A percentile compares a stretch with the other conserved stretches of the same genome.
phyloP scores from a whole-genome alignment of 1,140 invertebrate species.

The Cyclargus thomasi region DNA sequence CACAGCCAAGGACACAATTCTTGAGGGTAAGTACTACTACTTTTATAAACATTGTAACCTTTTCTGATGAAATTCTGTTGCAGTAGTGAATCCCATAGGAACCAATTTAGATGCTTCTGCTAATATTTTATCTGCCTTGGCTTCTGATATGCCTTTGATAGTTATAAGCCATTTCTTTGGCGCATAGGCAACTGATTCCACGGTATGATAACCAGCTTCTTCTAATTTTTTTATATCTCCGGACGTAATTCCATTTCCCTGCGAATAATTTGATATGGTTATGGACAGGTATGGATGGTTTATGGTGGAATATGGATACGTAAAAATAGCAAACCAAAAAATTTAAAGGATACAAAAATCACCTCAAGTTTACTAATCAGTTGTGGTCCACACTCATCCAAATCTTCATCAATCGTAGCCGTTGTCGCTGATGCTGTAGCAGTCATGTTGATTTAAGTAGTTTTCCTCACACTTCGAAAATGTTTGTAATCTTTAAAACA shows the following conservation, averaged over 20 bases:
- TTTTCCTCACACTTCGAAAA: neutral
- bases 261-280: constrained; percentile 29
- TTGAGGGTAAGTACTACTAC: no score
- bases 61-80: constrained; percentile 96
- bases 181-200: constrained; percentile 96
- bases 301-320: neutral
- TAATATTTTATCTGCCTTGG: constrained; percentile 97
- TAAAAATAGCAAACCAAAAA: constrained; percentile 19
- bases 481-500: neutral
- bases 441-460: constrained; percentile 35
- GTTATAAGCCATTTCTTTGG: constrained; percentile 92
- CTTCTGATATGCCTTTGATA: constrained; percentile 98
- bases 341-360: constrained; percentile 12
- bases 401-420: constrained; percentile 71
- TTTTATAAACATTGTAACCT: constrained; percentile 63
- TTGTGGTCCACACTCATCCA: constrained; percentile 78
- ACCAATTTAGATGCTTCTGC: constrained; percentile 94
- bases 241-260: constrained; percentile 91
- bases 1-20: no score
- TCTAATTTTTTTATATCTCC: constrained; percentile 95
- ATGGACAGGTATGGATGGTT: no score
- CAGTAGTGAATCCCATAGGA: constrained; percentile 98
- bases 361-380: constrained; percentile 79
- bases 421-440: constrained; percentile 67
- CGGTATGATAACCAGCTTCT: constrained; percentile 95